Conservation (phyloP, 2,113 vertebrate species). For the Nansenia antarctica region DNA sequence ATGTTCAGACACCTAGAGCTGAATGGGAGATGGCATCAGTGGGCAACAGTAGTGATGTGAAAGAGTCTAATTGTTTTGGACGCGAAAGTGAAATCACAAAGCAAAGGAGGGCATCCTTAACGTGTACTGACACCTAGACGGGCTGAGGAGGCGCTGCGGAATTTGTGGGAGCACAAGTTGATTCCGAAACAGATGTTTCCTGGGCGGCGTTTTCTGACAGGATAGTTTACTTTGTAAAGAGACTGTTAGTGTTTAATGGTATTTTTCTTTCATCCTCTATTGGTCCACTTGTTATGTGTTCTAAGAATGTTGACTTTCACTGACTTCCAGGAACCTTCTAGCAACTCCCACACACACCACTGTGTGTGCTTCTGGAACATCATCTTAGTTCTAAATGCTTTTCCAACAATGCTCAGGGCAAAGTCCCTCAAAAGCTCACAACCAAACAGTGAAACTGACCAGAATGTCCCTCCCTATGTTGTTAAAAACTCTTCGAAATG, state of each 20-base stretch:
- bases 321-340: neutral
- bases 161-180: slow-evolving; percentile 11
- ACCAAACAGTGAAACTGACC: neutral
- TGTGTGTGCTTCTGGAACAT: neutral
- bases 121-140: slow-evolving; percentile 41
- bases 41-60: neutral
- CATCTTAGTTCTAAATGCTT: neutral
- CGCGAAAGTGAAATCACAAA: slow-evolving; percentile 46
- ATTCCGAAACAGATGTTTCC: slow-evolving; percentile 41
- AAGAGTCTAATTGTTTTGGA: slow-evolving; percentile 25
- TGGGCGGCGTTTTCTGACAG: no score
- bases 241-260: neutral
- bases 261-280: neutral
- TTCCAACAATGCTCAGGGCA: neutral
- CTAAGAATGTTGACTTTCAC: neutral
- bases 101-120: slow-evolving; percentile 22
- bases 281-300: neutral
- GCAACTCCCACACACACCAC: neutral
- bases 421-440: neutral
- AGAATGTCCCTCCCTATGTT: neutral
- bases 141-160: slow-evolving; percentile 9
- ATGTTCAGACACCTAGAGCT: neutral
- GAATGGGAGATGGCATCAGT: slow-evolving; percentile 28
- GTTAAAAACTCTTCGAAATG: no score
- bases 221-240: no score